A percentile compares a stretch with the other conserved stretches of the same genome.
Evolutionary conservation across 2,113 vertebrate genomes (phyloP).

Genomic region (Rhinogobius similis): DNA sequence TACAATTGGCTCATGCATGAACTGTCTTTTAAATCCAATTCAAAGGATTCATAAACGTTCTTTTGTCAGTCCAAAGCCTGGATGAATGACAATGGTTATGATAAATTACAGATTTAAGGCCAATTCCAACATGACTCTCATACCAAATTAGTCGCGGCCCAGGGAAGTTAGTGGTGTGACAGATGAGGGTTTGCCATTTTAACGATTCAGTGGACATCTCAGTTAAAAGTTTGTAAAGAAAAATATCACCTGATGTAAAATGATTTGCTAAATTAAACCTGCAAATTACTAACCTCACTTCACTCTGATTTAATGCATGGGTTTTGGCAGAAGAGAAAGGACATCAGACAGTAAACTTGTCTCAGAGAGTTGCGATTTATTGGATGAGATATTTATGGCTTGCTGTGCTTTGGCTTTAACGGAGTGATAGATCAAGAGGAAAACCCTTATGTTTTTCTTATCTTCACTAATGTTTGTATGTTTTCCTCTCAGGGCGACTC

Average conservation of each 20-base stretch:
- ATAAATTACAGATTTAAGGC: not conserved
- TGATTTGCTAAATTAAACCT: not conserved
- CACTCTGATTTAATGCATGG: not conserved
- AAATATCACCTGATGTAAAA: not conserved
- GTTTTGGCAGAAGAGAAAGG: not conserved
- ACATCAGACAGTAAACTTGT: not conserved
- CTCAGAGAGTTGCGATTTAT: too few relatives aligned
- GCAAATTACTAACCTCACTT: not conserved
- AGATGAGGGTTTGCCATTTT: not conserved
- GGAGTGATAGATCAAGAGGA: too few relatives aligned
- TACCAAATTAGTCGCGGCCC: not conserved
- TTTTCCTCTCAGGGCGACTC: constrained; percentile 72
- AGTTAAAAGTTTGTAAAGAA: not conserved
- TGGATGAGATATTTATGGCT: too few relatives aligned
- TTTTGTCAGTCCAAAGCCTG: not conserved
- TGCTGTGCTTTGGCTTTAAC: too few relatives aligned
- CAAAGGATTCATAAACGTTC: not conserved
- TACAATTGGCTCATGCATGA: not conserved
- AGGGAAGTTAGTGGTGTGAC: not conserved
- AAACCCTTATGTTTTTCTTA: constrained; percentile 5
- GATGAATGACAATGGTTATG: not conserved
- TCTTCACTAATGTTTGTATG: constrained; percentile 47
- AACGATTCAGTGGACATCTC: not conserved
- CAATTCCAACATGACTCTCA: not conserved
- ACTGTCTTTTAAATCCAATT: not conserved